A percentile compares a stretch with the other conserved stretches of the same genome.
phyloP scores from a whole-genome alignment of 2,797 vertebrate species.

The Coregonus ussuriensis region DNA sequence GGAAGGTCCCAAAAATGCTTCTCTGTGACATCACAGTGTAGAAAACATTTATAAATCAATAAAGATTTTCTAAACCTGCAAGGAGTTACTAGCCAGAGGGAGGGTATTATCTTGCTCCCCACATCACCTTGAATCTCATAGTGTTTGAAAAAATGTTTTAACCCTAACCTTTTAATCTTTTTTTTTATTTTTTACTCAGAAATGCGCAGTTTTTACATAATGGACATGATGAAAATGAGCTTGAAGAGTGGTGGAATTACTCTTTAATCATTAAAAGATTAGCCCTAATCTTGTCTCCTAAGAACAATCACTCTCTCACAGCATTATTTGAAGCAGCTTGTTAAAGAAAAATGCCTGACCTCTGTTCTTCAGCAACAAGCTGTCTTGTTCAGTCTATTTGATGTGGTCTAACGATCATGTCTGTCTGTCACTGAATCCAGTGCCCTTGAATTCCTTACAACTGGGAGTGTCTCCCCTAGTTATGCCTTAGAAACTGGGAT shows the following conservation, averaged over 20 bases:
- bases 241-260: too few species aligned
- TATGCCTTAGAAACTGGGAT: slow-evolving; percentile 36
- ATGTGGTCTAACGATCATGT: slow-evolving; percentile 40
- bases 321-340: neutral
- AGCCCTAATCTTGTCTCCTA: neutral
- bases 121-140: too few species aligned
- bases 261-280: neutral
- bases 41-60: too few species aligned
- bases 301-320: neutral
- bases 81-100: too few species aligned
- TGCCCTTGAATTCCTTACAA: slow-evolving; percentile 56
- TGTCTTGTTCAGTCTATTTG: slow-evolving; percentile 12
- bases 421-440: slow-evolving; percentile 29
- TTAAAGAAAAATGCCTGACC: slow-evolving; percentile 14
- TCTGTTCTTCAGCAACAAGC: neutral
- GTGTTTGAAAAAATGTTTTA: too few species aligned
- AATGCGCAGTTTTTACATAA: too few species aligned
- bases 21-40: slow-evolving; percentile 63
- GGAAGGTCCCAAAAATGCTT: slow-evolving; percentile 30
- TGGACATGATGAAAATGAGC: too few species aligned
- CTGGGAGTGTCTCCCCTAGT: slow-evolving; percentile 42
- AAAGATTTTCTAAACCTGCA: too few species aligned
- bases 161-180: too few species aligned
- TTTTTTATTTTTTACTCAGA: too few species aligned
- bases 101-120: too few species aligned